Base-by-base conservation (phyloP, 2,888 invertebrate genomes). In the Dastarcus helophoroides region DNA sequence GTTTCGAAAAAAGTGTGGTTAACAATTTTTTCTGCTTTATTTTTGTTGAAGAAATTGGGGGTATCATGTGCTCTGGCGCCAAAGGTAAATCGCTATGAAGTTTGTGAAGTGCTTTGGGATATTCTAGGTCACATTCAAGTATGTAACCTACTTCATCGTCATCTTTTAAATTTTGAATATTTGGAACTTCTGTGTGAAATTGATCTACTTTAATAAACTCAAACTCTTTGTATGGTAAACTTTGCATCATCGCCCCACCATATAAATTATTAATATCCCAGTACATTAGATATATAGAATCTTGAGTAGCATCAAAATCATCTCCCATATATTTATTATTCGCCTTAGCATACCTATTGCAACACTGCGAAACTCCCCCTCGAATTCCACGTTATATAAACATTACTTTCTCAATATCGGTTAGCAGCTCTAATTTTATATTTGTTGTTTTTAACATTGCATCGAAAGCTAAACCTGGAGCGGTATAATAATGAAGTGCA, bases 41-140 rank as follows among this genome's bases (percentile, higher is more conserved):
- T 14, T 24, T 4, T n/a, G n/a, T n/a, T n/a, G n/a, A n/a, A 14
- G 32, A 27, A 11, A 25, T 22, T 19, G 33, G 31, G 11, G 33
- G 36, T 19, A 21, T 26, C 9, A 36, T 24, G 14, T 36, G 22
- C 16, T 36, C 30, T 3, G 36, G 33, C 16, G 22, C 29, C 6
- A 33, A 22, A n/a, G 30, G 32, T 28, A 35, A 25, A 14, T 35
- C 32, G 19, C 28, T 32, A 24, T 35, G 56, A n/a, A 11, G 9
- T 8, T 48, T 41, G 28, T 58, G 54, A 14, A 56, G 35, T 14
- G 46, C 35, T 10, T 40, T 14, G 3, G 57, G 56, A 39, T 63
- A 59, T 11, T 51, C 42, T 14, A 62, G 32, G 33, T 62, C 57
- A 3, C 59, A 55, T 32, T 60, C 56, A 3, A 60, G 33, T n/a